Evolutionary conservation across 2,888 invertebrate genomes (phyloP).

Genomic region (Megaustenia siamemsis): DNA sequence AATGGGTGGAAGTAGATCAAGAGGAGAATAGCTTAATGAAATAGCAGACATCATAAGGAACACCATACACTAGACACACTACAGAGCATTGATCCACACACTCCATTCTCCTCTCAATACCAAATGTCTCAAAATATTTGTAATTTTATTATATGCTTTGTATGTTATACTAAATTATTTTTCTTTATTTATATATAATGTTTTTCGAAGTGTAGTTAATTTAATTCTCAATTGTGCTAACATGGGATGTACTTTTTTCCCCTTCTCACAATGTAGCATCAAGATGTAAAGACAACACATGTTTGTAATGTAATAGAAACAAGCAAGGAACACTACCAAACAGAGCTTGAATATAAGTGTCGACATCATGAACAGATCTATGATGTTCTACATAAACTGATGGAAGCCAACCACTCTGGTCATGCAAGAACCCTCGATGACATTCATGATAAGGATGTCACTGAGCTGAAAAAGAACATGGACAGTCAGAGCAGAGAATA

Average conservation of each 20-base stretch:
- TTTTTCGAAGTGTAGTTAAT: too few species aligned
- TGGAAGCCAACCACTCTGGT: conserved; percentile 66
- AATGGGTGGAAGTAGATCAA: too few species aligned
- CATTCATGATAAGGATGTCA: conserved; percentile 79
- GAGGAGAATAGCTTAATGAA: too few species aligned
- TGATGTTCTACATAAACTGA: conserved; percentile 65
- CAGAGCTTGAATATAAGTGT: conserved; percentile 88
- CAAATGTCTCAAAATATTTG: too few species aligned
- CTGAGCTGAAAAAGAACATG: conserved; percentile 85
- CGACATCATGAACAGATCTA: conserved; percentile 88
- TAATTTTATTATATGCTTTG: too few species aligned
- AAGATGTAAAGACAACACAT: conserved; percentile 76
- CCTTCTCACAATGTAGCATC: conserved; percentile 67
- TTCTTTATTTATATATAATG: too few species aligned
- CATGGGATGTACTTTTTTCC: neutral
- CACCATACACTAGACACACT: too few species aligned
- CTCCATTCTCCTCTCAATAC: too few species aligned
- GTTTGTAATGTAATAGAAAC: conserved; percentile 74
- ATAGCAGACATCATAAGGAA: too few species aligned
- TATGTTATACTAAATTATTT: too few species aligned
- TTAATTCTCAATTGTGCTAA: neutral
- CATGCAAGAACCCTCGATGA: conserved; percentile 81
- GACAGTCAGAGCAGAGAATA: conserved; percentile 92
- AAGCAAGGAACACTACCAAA: conserved; percentile 84
- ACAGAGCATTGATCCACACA: too few species aligned